These are phyloP conservation scores for Drosophila nigromelanica DNA, from an alignment of 1,140 invertebrate species.

Conservation along the genomic window DNA sequence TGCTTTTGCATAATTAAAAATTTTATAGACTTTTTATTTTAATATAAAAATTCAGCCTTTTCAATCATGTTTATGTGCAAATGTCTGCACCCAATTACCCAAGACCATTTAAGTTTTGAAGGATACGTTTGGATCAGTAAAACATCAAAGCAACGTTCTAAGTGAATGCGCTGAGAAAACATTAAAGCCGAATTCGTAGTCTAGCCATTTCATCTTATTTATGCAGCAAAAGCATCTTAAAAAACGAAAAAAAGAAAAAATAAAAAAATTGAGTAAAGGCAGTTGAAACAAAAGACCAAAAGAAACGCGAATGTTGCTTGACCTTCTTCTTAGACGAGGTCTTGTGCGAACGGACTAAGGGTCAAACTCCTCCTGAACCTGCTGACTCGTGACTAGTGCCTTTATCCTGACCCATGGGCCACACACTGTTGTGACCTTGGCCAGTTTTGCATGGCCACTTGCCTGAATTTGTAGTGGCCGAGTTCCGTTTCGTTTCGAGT, in stretches of 20 bases:
- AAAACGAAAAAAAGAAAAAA: conserved; percentile 21
- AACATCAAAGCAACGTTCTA: conserved; percentile 71
- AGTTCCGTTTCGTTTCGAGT: no score
- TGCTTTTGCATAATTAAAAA: no score
- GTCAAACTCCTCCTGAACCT: background rate
- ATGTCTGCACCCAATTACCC: no score
- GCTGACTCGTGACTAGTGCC: conserved; percentile 18
- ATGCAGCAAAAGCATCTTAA: conserved; percentile 17
- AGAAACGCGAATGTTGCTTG: conserved; percentile 30
- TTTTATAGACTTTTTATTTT: no score
- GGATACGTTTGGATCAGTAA: conserved; percentile 35
- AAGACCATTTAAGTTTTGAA: conserved; percentile 5
- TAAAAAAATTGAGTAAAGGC: conserved; percentile 9
- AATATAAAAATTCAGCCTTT: no score
- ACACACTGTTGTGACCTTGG: background rate
- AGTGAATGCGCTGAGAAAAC: conserved; percentile 68
- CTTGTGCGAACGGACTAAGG: conserved; percentile 14
- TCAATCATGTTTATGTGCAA: background rate
- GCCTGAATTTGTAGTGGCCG: conserved; percentile 6
- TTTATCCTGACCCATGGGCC: background rate
- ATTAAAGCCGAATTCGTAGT: conserved; percentile 52
- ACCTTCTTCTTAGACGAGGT: conserved; percentile 16
- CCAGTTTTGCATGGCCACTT: conserved; percentile 5
- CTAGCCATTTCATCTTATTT: conserved; percentile 56
- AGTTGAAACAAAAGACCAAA: conserved; percentile 14